A percentile compares a stretch with the other conserved stretches of the same genome.
phyloP scores from a whole-genome alignment of 1,140 invertebrate species.

The Nautilus pompilius region DNA sequence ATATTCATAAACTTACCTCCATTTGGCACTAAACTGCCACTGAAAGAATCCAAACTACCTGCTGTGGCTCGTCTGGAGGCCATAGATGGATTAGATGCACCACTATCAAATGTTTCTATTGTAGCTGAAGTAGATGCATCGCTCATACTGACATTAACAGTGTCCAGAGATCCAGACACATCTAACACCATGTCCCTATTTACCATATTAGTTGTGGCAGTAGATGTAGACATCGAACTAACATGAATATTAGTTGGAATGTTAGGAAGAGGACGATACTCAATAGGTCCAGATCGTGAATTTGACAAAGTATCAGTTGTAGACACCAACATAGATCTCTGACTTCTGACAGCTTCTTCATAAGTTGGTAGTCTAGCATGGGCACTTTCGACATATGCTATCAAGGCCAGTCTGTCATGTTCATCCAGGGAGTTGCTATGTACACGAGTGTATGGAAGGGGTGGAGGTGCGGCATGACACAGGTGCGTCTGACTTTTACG shows the following conservation, averaged over 20 bases:
- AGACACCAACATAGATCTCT: no score
- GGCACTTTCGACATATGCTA: constrained; percentile 45
- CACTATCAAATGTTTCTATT: constrained; percentile 46
- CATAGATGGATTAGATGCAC: constrained; percentile 41
- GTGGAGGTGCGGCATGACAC: constrained; percentile 30
- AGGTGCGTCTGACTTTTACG: constrained; percentile 38
- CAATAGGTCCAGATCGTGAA: no score
- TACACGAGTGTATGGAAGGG: constrained; percentile 42
- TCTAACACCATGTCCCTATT: constrained; percentile 45
- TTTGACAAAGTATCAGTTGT: no score
- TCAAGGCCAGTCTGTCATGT: constrained; percentile 47
- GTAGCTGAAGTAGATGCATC: constrained; percentile 46
- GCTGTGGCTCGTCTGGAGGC: constrained; percentile 42
- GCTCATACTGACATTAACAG: constrained; percentile 49
- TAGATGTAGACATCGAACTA: constrained; percentile 21
- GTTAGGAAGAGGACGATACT: constrained; percentile 41
- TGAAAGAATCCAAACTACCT: constrained; percentile 45
- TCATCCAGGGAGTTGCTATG: constrained; percentile 42
- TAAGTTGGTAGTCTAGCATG: constrained; percentile 42
- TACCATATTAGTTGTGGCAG: constrained; percentile 44
- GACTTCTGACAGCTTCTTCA: constrained; percentile 39
- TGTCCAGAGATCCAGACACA: constrained; percentile 50
- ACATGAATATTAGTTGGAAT: constrained; percentile 36
- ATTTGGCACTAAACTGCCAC: constrained; percentile 41
- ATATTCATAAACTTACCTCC: constrained; percentile 34